Conservation (phyloP, 1,140 invertebrate genomes). For the Atta cephalotes region DNA sequence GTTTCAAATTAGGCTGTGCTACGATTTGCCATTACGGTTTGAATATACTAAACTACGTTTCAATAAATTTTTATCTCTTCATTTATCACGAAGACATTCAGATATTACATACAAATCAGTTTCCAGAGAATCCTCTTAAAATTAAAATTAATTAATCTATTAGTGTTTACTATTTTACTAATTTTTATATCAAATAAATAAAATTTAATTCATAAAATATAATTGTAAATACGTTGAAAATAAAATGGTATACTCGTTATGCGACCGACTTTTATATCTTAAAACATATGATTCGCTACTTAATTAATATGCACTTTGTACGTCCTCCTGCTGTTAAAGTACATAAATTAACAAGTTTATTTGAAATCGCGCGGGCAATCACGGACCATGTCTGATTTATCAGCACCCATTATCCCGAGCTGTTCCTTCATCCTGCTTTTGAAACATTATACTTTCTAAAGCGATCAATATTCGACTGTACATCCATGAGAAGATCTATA, state of each 20-base stretch:
- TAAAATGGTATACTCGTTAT: background rate
- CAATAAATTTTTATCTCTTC: background rate
- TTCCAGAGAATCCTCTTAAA: background rate
- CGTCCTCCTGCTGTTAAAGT: slow-evolving; percentile 37
- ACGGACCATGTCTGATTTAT: slow-evolving; percentile 60
- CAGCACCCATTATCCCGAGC: slow-evolving; percentile 62
- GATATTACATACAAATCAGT: background rate
- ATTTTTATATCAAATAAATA: background rate
- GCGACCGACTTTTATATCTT: background rate
- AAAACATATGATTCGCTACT: background rate
- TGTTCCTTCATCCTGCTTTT: slow-evolving; percentile 24
- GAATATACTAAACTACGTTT: background rate
- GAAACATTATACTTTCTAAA: slow-evolving; percentile 52
- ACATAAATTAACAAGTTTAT: slow-evolving; percentile 66
- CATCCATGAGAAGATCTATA: background rate
- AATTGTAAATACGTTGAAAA: background rate
- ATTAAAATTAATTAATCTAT: background rate
- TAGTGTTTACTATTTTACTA: background rate
- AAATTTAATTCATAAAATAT: background rate
- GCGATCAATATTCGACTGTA: slow-evolving; percentile 56
- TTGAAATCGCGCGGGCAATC: slow-evolving; percentile 40
- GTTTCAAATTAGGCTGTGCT: slow-evolving; percentile 25
- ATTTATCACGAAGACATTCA: background rate
- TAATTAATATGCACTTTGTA: slow-evolving; percentile 44
- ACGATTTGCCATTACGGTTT: background rate